Conservation (phyloP, 92 coral and sea anemone genomes). For the Phenganax marumi region DNA sequence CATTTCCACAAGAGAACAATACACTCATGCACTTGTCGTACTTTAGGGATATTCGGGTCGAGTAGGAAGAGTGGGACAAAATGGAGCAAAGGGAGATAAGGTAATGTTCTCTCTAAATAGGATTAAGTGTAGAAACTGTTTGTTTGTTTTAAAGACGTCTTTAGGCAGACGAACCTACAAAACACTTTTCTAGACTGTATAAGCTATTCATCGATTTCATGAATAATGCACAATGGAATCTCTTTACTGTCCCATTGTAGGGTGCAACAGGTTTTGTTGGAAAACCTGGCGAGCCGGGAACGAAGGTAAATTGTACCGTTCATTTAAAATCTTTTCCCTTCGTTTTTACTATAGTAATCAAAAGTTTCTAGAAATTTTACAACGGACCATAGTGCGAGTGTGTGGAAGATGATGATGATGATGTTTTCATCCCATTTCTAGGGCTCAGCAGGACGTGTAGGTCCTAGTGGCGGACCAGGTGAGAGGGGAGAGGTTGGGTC, state of each 20-base stretch:
- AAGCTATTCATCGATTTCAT: too few relatives aligned
- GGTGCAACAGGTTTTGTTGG: conserved; percentile 20
- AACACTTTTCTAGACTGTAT: too few relatives aligned
- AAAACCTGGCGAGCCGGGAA: neutral
- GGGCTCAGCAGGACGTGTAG: conserved; percentile 1
- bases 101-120: neutral
- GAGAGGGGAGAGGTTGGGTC: neutral
- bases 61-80: neutral
- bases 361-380: neutral
- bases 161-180: too few relatives aligned
- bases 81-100: conserved; percentile 9
- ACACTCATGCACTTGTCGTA: neutral
- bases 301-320: neutral
- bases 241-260: neutral
- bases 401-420: too few relatives aligned
- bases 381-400: too few relatives aligned
- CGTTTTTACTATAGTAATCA: neutral
- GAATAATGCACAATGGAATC: too few relatives aligned
- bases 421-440: neutral
- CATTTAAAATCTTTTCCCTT: neutral
- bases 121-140: too few relatives aligned
- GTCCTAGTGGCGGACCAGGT: neutral
- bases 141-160: too few relatives aligned
- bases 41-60: conserved; percentile 5
- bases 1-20: too few relatives aligned